Evolutionary conservation across 2,888 invertebrate species (phyloP).

Genomic region (Myopa testacea): DNA sequence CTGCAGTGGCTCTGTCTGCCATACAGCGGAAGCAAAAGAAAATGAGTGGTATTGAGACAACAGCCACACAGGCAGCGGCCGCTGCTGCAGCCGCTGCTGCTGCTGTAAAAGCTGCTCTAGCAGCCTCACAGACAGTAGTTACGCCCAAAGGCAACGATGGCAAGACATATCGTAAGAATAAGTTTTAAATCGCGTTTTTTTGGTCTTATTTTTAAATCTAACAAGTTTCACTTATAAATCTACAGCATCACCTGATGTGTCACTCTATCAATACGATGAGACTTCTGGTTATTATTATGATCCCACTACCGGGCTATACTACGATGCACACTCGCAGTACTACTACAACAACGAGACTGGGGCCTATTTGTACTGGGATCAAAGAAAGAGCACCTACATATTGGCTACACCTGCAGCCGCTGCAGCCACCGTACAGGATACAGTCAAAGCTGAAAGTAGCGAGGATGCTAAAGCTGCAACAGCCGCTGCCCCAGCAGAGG

Average conservation of each 20-base stretch:
- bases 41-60: conserved; percentile 64
- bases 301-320: conserved; percentile 91
- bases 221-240: neutral
- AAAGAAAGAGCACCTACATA: conserved; percentile 74
- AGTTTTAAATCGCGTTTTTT: neutral
- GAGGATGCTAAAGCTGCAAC: conserved; percentile 42
- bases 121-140: conserved; percentile 51
- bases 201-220: neutral
- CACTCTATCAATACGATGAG: conserved; percentile 93
- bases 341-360: conserved; percentile 93
- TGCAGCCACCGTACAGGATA: conserved; percentile 60
- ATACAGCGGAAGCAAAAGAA: conserved; percentile 71
- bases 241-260: conserved; percentile 83
- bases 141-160: conserved; percentile 65
- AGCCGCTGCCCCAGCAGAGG: conserved; percentile 43
- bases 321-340: conserved; percentile 95
- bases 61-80: conserved; percentile 62
- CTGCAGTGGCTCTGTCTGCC: conserved; percentile 90
- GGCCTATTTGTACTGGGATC: conserved; percentile 96
- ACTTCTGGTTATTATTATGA: conserved; percentile 97
- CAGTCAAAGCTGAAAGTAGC: conserved; percentile 50
- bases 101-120: conserved; percentile 64
- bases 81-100: conserved; percentile 63
- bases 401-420: conserved; percentile 61
- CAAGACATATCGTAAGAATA: conserved; percentile 63